Evolutionary conservation across 2,797 vertebrate genomes (phyloP).

Genomic region (Poeciliopsis gracilis): DNA sequence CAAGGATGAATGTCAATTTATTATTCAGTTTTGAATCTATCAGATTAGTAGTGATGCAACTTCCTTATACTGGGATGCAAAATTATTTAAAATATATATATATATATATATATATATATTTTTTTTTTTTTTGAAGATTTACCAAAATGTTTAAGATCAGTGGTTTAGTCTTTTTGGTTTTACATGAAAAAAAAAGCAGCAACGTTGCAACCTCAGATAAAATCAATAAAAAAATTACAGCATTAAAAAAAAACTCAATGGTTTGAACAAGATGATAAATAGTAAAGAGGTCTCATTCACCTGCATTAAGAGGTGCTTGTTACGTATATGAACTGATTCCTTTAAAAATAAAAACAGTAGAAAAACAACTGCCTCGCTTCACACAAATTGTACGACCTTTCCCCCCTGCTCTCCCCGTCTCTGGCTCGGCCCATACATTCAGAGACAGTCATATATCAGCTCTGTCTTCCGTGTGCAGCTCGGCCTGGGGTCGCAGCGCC

Average conservation of each 20-base stretch:
- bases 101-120: no score
- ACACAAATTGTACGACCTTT: constrained; percentile 16
- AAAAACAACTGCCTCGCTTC: constrained; percentile 27
- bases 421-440: constrained; percentile 8
- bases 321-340: neutral
- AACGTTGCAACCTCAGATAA: neutral
- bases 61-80: neutral
- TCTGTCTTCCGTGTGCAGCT: constrained; percentile 49
- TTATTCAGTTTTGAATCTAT: neutral
- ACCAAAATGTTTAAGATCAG: neutral
- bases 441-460: constrained; percentile 50
- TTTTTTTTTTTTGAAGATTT: neutral
- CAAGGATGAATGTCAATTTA: neutral
- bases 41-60: neutral
- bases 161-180: neutral
- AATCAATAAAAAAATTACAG: neutral
- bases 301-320: neutral
- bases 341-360: neutral
- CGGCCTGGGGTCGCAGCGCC: constrained; percentile 37
- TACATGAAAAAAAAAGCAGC: neutral
- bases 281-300: neutral
- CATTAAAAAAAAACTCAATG: neutral
- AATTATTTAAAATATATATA: neutral
- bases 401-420: constrained; percentile 1
- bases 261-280: neutral